Evolutionary conservation across 1,140 invertebrate species (phyloP).

Genomic region (Portunus trituberculatus): DNA sequence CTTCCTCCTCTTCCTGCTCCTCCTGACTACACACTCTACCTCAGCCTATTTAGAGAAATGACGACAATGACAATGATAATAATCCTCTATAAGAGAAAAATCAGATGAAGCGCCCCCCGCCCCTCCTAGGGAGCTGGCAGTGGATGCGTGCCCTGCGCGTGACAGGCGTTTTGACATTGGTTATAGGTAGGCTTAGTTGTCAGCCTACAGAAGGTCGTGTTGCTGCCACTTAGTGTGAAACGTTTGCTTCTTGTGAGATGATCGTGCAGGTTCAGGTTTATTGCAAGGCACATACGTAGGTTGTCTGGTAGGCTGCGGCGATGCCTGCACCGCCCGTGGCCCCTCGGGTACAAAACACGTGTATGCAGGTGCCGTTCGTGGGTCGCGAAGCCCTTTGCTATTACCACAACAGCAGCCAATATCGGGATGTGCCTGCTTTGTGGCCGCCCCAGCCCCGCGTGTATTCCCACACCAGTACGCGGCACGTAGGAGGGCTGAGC

Average conservation of each 20-base stretch:
- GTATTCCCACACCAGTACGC: no score
- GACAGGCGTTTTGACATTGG: background rate
- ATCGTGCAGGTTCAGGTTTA: background rate
- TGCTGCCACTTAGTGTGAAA: background rate
- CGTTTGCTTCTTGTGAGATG: no score
- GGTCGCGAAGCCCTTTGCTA: background rate
- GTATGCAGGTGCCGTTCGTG: background rate
- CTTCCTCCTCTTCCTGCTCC: background rate
- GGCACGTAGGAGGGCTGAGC: no score
- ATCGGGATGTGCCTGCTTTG: background rate
- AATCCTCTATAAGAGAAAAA: conserved; percentile 14
- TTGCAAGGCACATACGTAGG: background rate
- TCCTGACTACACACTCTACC: background rate
- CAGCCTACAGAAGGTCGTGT: background rate
- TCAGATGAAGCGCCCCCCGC: background rate
- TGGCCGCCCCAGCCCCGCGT: background rate
- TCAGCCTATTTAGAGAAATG: background rate
- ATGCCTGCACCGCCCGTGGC: conserved; percentile 3
- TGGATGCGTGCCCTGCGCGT: background rate
- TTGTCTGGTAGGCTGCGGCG: background rate
- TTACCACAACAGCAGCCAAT: background rate
- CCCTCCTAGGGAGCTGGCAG: background rate
- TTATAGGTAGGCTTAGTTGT: background rate
- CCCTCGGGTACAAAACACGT: background rate
- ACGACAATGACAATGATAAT: background rate